Conservation (phyloP, 2,888 invertebrate genomes). For the Gonocerus acuteangulatus region DNA sequence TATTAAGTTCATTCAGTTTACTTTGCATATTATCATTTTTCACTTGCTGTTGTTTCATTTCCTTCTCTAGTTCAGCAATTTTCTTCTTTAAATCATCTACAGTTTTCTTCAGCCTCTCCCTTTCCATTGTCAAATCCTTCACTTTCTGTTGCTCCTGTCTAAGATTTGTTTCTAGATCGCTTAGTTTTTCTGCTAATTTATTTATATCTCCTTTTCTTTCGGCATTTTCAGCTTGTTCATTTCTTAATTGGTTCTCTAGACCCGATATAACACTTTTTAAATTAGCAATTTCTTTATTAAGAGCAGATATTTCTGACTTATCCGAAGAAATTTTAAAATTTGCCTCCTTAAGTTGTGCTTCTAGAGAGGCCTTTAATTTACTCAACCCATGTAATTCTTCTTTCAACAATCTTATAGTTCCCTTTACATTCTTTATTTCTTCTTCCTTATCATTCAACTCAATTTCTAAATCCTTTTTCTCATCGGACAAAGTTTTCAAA, state of each 20-base stretch:
- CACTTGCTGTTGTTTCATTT: background rate
- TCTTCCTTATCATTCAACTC: conserved; percentile 15
- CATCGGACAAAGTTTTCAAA: background rate
- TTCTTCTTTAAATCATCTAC: background rate
- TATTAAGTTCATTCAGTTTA: background rate
- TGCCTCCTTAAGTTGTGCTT: conserved; percentile 1
- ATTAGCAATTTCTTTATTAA: conserved; percentile 18
- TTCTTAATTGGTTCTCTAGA: conserved; percentile 25
- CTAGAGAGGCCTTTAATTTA: background rate
- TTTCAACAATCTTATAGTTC: conserved; percentile 1
- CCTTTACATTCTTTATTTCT: conserved; percentile 1
- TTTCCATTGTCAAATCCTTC: background rate
- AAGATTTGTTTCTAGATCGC: conserved; percentile 4
- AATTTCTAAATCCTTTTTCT: conserved; percentile 9
- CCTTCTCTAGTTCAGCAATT: background rate
- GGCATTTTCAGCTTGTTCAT: conserved; percentile 6
- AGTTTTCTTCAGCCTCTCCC: background rate
- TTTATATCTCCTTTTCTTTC: conserved; percentile 26
- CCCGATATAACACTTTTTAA: conserved; percentile 16
- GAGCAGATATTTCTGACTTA: conserved; percentile 3
- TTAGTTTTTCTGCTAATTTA: conserved; percentile 14
- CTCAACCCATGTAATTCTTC: conserved; percentile 10
- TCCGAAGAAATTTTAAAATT: background rate
- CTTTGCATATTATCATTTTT: conserved; percentile 1
- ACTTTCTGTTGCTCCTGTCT: background rate